Evolutionary conservation across 2,797 vertebrate genomes (phyloP), one percentile per base, ranked within the genome.

Genomic region (Poecilia velifera): DNA sequence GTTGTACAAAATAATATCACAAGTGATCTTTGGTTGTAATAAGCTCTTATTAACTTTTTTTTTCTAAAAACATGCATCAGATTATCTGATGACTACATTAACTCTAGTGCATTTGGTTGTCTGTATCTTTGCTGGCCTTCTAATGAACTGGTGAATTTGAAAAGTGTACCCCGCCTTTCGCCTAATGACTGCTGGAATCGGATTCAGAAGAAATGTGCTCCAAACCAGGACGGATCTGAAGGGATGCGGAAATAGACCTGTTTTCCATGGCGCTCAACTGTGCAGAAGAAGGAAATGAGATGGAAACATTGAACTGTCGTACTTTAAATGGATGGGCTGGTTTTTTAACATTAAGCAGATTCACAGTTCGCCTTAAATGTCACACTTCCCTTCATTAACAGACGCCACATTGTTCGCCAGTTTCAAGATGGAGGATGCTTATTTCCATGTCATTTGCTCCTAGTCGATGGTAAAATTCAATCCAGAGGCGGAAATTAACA

Each of bases 241-340:
- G 74, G 13, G 7, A 78, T 77, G 7, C n/a, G 34, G 41, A 84
- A 83, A 86, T 74, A 41, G 74, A 76, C 72, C 72, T 55, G 74
- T 82, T 84, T 79, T 80, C 81, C 55, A 78, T 80, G 41, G 80
- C 85, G 90, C 78, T 81, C 45, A 84, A 80, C 84, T 62, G 84
- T 59, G 85, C 85, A 88, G 85, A 92, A 84, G 88, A 78, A 84
- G 83, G 85, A 91, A 92, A 93, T 92, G 86, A 88, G 80, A 88
- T 87, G 91, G 90, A 94, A 92, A 91, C 85, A 83, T 85, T 88
- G 78, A 93, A 93, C 93, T 93, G 93, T 90, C 93, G 92, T 82
- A 77, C 75, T 76, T 79, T 90, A 85, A 92, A 89, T 90, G 92
- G 90, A 93, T 85, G 84, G 84, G 84, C 90, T 83, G 86, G 87